Percentiles rank a stretch among this genome's conserved stretches.
These are phyloP conservation scores for Notolabrus celidotus DNA, from an alignment of 2,797 vertebrate species.

Conservation along the genomic window DNA sequence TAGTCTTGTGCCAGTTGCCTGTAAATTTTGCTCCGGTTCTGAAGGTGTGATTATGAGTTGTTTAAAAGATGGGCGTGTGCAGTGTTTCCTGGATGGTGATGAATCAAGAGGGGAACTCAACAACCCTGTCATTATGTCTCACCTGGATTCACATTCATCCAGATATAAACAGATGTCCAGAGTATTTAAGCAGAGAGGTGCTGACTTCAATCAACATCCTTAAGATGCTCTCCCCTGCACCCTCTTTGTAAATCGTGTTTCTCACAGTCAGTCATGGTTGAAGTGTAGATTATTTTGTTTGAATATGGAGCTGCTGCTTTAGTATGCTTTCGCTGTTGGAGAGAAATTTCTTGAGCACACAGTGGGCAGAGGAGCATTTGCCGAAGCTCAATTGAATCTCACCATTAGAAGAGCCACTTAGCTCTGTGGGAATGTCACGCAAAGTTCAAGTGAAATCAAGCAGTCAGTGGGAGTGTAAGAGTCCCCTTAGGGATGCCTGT, in stretches of 20 bases:
- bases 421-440: constrained; percentile 75
- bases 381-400: constrained; percentile 66
- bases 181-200: constrained; percentile 39
- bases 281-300: constrained; percentile 22
- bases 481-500: constrained; percentile 57
- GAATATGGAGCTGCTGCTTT: constrained; percentile 26
- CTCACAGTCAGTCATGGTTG: constrained; percentile 1
- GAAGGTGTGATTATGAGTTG: constrained; percentile 75
- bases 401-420: constrained; percentile 70
- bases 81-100: constrained; percentile 59
- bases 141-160: constrained; percentile 72
- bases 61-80: constrained; percentile 60
- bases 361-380: constrained; percentile 59
- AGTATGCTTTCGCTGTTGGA: constrained; percentile 24
- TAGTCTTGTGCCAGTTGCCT: constrained; percentile 62
- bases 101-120: constrained; percentile 40
- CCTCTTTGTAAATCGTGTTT: constrained; percentile 29
- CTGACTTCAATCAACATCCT: constrained; percentile 43
- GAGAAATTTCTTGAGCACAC: constrained; percentile 33
- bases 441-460: constrained; percentile 81
- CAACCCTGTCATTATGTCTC: constrained; percentile 75
- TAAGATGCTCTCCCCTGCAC: constrained; percentile 6
- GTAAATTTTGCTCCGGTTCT: constrained; percentile 67
- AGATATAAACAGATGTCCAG: constrained; percentile 77
- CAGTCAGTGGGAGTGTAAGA: constrained; percentile 64